Conservation (phyloP, 2,888 invertebrate species). For the Ametastegia equiseti region DNA sequence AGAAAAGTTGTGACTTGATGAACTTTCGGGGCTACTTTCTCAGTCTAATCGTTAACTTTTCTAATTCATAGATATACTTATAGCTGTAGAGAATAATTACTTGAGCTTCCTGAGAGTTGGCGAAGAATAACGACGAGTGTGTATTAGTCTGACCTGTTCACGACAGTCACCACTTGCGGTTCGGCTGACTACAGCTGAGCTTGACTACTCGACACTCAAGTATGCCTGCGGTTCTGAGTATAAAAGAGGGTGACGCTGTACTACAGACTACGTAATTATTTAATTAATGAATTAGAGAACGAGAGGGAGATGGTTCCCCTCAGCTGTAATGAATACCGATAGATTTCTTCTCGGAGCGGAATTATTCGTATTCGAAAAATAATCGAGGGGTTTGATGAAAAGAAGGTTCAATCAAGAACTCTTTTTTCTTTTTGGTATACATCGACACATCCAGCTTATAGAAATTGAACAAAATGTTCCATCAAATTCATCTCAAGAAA, state of each 20-base stretch:
- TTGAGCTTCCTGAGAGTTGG: not conserved
- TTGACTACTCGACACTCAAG: slow-evolving; percentile 1
- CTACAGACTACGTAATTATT: not conserved
- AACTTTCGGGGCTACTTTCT: not conserved
- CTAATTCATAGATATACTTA: not conserved
- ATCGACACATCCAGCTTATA: too few species aligned
- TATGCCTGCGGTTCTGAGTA: not conserved
- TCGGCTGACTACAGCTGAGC: not conserved
- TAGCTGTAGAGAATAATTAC: not conserved
- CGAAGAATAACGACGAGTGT: slow-evolving; percentile 3
- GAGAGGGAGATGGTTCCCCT: not conserved
- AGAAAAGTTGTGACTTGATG: not conserved
- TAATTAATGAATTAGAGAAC: not conserved
- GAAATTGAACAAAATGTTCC: too few species aligned
- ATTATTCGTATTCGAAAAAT: not conserved
- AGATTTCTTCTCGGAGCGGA: not conserved
- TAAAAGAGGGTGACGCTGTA: not conserved
- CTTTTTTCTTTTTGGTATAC: too few species aligned
- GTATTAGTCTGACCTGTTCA: slow-evolving; percentile 18
- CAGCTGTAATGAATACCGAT: not conserved
- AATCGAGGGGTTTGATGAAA: not conserved
- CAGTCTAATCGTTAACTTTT: too few species aligned
- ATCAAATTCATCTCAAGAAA: too few species aligned
- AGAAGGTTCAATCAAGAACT: not conserved
- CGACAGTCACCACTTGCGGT: slow-evolving; percentile 33